A percentile compares a stretch with the other conserved stretches of the same genome.
Conservation (phyloP, 1,140 invertebrate genomes). For the Ruditapes philippinarum region DNA sequence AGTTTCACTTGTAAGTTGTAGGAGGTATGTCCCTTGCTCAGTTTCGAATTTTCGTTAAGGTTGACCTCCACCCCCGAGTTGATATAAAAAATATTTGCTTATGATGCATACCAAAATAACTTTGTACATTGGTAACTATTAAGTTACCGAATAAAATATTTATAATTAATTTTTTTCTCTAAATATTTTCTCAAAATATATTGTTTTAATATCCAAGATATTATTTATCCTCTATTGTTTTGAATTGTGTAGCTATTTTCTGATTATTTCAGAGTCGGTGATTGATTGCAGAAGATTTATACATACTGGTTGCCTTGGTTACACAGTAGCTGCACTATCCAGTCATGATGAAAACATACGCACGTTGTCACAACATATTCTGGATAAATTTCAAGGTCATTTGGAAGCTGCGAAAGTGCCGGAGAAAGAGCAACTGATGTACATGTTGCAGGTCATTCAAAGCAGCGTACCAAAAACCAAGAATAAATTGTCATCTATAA, state of each 20-base stretch:
- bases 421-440: constrained; percentile 86
- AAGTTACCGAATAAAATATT: too few relatives aligned
- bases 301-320: constrained; percentile 89
- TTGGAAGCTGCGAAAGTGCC: constrained; percentile 90
- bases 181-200: neutral
- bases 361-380: constrained; percentile 90
- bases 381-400: constrained; percentile 90
- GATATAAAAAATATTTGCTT: too few relatives aligned
- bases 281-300: constrained; percentile 90
- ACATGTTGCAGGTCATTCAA: constrained; percentile 73
- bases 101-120: too few relatives aligned
- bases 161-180: neutral
- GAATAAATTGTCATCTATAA: constrained; percentile 90
- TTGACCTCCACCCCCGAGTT: too few relatives aligned
- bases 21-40: too few relatives aligned
- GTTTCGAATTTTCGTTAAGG: too few relatives aligned
- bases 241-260: neutral
- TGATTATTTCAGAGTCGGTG: constrained; percentile 76
- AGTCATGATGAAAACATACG: constrained; percentile 89
- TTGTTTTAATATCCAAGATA: too few relatives aligned
- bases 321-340: constrained; percentile 90
- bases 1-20: too few relatives aligned
- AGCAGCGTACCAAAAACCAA: constrained; percentile 87
- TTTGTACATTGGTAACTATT: too few relatives aligned
- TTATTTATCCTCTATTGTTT: too few relatives aligned